Base-by-base conservation (phyloP, 2,113 vertebrate genomes). In the Mungos mungo region DNA sequence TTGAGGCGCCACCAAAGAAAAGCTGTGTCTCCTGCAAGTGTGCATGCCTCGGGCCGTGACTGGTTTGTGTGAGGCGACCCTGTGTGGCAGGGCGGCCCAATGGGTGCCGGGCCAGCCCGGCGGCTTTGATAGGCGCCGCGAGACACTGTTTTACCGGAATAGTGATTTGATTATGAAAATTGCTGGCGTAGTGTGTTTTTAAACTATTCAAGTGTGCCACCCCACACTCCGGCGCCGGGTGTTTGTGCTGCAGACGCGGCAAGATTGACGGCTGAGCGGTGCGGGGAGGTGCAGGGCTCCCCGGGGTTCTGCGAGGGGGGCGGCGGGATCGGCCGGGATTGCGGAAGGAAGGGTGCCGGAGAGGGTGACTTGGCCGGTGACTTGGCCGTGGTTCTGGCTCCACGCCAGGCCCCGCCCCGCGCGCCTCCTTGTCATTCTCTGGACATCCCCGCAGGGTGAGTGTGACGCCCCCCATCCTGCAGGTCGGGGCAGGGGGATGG, bases 21-120 rank as follows among this genome's bases (percentile, higher is more conserved):
- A 33, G 25, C 5, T 1, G 0, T 33, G 52, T 25, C 54, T 35
- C 4, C 54, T 2, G 2, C 6, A 38, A 52, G 86, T 1, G 38
- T 10, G 0, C 0, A 0, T 3, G 7, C 57, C 13, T 1, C 7
- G 6, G 52, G n/a, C n/a, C 4, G 1, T 2, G 0, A 23, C 15
- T 15, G 0, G 25, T 35, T 13, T 15, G 33, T 16, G 11, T 13
- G 1, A 0, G 0, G n/a, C 0, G n/a, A 29, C 54, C 23, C 1
- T 0, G 60, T 11, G 60, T 1, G 5, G 54, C 1, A 0, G n/a
- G 57, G 11, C 0, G 7, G 38, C 12, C 7, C 2, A 0, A 41
- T 3, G 47, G 25, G 4, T 6, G 10, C 29, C 1, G 5, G 0
- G 1, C 3, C 5, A 0, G n/a, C 82, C 35, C 25, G 50, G 69